These are phyloP conservation scores for Myotis pilosus DNA, from an alignment of 2,797 vertebrate genomes.

Conservation along the genomic window DNA sequence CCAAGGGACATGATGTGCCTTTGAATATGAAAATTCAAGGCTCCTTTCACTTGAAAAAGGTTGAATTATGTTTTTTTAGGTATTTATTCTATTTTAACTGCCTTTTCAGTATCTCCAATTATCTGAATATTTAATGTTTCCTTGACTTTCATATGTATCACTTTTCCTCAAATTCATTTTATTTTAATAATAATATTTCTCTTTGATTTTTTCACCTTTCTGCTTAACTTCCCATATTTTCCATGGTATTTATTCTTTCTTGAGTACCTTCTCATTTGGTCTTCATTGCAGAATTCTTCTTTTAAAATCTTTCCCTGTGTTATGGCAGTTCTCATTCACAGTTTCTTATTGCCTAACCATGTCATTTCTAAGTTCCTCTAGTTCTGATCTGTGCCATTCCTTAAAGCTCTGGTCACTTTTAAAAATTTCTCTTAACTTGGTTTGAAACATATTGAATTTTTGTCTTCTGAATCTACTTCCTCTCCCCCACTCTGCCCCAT, in stretches of 20 bases:
- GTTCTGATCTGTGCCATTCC: background rate
- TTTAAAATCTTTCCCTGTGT: background rate
- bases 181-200: background rate
- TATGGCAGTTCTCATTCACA: background rate
- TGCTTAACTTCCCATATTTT: background rate
- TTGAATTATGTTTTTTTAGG: background rate
- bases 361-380: background rate
- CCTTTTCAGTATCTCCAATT: background rate
- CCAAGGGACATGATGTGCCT: background rate
- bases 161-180: background rate
- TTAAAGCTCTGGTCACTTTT: background rate
- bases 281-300: background rate
- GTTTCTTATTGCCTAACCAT: background rate
- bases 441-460: background rate
- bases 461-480: background rate
- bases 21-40: background rate
- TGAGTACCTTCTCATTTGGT: background rate
- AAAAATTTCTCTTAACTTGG: background rate
- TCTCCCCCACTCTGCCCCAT: background rate
- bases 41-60: slow-evolving; percentile 9
- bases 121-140: background rate
- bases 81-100: background rate
- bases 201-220: background rate
- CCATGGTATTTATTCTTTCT: background rate
- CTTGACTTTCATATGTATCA: background rate